Conservation (phyloP, 2,888 invertebrate genomes). For the Idaea dimidiata region DNA sequence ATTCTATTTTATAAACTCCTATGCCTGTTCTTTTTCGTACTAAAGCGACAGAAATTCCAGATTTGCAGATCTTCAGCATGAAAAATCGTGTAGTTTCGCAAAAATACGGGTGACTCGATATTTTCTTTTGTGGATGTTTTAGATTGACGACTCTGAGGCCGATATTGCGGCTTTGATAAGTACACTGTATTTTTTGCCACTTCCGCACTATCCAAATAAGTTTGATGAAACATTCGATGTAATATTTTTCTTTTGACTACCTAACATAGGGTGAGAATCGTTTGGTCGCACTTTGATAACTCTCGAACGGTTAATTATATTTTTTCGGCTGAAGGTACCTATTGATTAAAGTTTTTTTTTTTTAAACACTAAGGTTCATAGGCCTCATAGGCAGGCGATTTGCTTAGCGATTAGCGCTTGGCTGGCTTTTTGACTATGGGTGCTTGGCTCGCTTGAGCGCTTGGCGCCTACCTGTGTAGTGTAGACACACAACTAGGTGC, state of each 20-base stretch:
- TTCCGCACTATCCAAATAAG: neutral
- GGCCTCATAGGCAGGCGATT: too few relatives aligned
- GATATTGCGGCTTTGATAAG: neutral
- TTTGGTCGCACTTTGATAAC: neutral
- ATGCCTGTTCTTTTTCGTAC: neutral
- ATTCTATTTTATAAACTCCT: neutral
- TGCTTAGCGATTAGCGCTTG: too few relatives aligned
- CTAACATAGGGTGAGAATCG: neutral
- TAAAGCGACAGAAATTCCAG: neutral
- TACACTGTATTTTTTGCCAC: neutral
- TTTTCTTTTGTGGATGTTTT: neutral
- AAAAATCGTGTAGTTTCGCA: neutral
- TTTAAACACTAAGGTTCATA: too few relatives aligned
- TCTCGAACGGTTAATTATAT: neutral
- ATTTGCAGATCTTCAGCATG: neutral
- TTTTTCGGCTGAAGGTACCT: too few relatives aligned
- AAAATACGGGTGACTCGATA: neutral
- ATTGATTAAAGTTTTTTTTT: too few relatives aligned
- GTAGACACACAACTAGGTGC: too few relatives aligned
- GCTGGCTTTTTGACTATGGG: too few relatives aligned
- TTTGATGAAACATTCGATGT: neutral
- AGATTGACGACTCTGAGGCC: neutral
- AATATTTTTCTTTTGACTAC: slow-evolving; percentile 1
- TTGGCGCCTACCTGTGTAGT: too few relatives aligned
- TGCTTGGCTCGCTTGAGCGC: too few relatives aligned